Conservation (phyloP, 2,888 invertebrate genomes). For the Eutolmus rufibarbis region DNA sequence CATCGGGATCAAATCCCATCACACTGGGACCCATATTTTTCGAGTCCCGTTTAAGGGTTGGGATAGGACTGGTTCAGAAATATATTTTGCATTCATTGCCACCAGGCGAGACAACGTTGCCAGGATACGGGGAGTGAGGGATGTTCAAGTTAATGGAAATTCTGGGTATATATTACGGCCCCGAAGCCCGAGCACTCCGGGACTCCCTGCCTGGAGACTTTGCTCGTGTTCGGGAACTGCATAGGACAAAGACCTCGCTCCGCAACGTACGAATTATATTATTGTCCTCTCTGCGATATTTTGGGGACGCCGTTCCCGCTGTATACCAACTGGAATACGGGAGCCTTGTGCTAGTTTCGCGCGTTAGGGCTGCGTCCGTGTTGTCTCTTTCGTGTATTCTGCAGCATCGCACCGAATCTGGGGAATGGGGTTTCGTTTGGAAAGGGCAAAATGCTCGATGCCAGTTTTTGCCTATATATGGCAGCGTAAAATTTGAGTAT, state of each 20-base stretch:
- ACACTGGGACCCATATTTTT: constrained; percentile 46
- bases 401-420: constrained; percentile 5
- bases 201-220: constrained; percentile 21
- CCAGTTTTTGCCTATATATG: constrained; percentile 45
- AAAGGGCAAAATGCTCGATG: constrained; percentile 27
- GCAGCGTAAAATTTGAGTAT: constrained; percentile 38
- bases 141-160: constrained; percentile 24
- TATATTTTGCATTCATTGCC: constrained; percentile 46
- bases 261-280: constrained; percentile 27
- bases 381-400: constrained; percentile 12
- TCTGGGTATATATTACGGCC: constrained; percentile 19
- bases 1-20: constrained; percentile 24
- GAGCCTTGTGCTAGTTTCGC: constrained; percentile 21
- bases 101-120: constrained; percentile 39
- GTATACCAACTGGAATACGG: not conserved
- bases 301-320: constrained; percentile 19
- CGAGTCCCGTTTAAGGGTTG: constrained; percentile 43
- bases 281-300: constrained; percentile 31
- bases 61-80: constrained; percentile 46
- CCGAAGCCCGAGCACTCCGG: constrained; percentile 1
- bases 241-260: constrained; percentile 35
- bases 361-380: not conserved
- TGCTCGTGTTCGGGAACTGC: constrained; percentile 10
- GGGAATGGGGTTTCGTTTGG: constrained; percentile 35
- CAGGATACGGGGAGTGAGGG: not conserved